phyloP scores from a whole-genome alignment of 2,113 vertebrate genomes.

The Odontophorus gujanensis region DNA sequence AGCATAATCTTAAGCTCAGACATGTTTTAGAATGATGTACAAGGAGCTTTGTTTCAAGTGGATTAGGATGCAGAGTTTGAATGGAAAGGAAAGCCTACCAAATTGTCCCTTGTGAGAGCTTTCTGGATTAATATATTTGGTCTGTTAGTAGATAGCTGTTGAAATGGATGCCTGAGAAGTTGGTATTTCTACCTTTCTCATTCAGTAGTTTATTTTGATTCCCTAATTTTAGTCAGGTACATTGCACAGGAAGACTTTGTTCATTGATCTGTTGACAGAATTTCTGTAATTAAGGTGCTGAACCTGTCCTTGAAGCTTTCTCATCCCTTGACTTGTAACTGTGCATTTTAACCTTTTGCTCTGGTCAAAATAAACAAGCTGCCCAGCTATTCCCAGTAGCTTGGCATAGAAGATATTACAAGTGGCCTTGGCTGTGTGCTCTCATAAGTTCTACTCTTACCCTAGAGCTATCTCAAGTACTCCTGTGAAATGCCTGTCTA shows the following conservation, averaged over 20 bases:
- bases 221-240: conserved; percentile 89
- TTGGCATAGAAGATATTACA: conserved; percentile 65
- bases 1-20: neutral
- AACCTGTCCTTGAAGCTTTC: conserved; percentile 72
- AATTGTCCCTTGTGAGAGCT: neutral
- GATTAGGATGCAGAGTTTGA: neutral
- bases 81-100: neutral
- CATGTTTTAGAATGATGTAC: neutral
- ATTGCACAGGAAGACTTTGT: conserved; percentile 96
- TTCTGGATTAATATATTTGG: neutral
- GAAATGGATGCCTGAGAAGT: conserved; percentile 95
- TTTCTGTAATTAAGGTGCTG: conserved; percentile 82
- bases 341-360: conserved; percentile 78
- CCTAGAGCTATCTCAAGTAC: conserved; percentile 84
- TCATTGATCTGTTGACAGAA: conserved; percentile 76
- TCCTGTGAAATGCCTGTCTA: conserved; percentile 99
- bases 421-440: conserved; percentile 76
- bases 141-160: conserved; percentile 53
- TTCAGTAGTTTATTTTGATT: conserved; percentile 87
- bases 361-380: conserved; percentile 72
- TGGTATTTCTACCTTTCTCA: conserved; percentile 98
- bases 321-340: conserved; percentile 74
- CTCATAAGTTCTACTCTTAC: conserved; percentile 69
- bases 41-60: neutral
- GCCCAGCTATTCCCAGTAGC: conserved; percentile 68